Percentiles rank a stretch among this genome's conserved stretches.
Evolutionary conservation across 2,113 vertebrate species (phyloP).

Genomic region (Gadus chalcogrammus): DNA sequence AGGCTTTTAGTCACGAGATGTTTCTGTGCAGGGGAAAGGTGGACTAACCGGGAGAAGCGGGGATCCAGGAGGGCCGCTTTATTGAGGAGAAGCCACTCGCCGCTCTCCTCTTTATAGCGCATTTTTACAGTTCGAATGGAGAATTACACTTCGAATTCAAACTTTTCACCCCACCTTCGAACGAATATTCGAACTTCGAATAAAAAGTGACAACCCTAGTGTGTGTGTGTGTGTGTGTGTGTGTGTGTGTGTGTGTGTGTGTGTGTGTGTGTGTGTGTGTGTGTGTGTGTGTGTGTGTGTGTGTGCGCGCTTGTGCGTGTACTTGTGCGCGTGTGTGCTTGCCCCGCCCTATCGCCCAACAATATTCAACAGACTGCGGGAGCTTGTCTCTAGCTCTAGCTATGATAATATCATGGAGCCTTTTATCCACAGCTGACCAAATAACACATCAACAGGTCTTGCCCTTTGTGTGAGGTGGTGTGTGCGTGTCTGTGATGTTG

Average conservation of each 20-base stretch:
- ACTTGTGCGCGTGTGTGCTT: background rate
- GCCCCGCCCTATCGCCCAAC: background rate
- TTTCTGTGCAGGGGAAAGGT: no score
- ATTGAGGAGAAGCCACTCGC: no score
- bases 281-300: background rate
- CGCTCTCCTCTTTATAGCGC: no score
- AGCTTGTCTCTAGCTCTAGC: background rate
- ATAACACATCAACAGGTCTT: background rate
- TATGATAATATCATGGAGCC: background rate
- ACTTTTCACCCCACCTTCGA: no score
- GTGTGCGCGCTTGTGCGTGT: slow-evolving; percentile 4
- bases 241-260: background rate
- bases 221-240: background rate
- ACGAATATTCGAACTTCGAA: no score
- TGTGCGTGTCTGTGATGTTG: no score
- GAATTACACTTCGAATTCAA: no score
- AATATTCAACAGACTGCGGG: background rate
- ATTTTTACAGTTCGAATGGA: no score
- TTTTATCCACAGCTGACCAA: background rate
- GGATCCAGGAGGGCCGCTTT: no score
- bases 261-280: background rate
- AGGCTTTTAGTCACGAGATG: no score
- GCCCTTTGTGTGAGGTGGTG: background rate
- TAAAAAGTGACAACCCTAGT: no score
- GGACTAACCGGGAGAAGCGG: no score